Evolutionary conservation across 53 echinoderm and acorn worm genomes (phyloP).

Genomic region (Luidia sarsii): DNA sequence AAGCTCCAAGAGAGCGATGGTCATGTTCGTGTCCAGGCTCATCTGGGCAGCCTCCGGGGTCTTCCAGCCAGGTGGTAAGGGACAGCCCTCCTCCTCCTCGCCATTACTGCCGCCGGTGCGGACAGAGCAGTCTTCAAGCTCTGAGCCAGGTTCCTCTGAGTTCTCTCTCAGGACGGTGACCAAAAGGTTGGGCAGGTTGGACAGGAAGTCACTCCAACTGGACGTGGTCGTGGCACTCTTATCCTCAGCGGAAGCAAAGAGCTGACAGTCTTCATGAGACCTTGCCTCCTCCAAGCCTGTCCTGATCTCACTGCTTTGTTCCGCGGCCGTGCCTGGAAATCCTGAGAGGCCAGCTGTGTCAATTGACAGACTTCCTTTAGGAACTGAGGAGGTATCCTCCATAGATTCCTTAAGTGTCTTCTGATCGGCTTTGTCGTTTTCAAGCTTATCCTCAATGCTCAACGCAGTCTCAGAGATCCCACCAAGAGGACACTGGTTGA

Average conservation of each 20-base stretch:
- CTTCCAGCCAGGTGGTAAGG: background rate
- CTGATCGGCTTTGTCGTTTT: no score
- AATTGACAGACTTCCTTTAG: background rate
- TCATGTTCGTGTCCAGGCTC: conserved; percentile 23
- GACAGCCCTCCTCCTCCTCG: no score
- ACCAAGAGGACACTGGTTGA: no score
- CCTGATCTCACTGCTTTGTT: background rate
- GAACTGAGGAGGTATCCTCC: background rate
- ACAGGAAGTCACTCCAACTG: background rate
- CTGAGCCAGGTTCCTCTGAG: background rate
- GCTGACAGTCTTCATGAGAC: no score
- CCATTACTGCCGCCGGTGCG: background rate
- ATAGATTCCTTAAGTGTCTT: no score
- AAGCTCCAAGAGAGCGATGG: conserved; percentile 18
- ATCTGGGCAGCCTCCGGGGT: background rate
- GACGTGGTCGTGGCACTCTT: no score
- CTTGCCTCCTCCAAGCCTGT: no score
- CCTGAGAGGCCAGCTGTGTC: background rate
- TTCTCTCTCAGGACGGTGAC: conserved; percentile 31
- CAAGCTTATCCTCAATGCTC: no score
- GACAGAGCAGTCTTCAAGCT: background rate
- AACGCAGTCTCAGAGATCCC: no score
- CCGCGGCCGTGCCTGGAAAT: no score
- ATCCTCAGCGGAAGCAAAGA: background rate
- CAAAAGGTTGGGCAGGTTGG: conserved; percentile 26